A percentile compares a stretch with the other conserved stretches of the same genome.
Conservation (phyloP, 2,113 vertebrate genomes). For the Neotoma lepida region DNA sequence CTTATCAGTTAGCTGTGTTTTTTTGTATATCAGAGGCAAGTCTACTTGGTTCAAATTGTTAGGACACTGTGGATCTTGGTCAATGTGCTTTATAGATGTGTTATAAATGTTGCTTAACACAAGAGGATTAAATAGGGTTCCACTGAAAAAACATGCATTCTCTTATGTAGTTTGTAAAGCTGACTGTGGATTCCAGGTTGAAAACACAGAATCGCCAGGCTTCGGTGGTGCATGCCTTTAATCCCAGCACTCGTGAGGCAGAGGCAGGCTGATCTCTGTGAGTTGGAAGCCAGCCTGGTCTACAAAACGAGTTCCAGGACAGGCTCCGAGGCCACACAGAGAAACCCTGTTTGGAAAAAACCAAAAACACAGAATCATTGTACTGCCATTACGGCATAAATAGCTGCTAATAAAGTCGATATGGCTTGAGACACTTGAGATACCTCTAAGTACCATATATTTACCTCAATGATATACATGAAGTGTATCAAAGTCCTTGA, state of each 20-base stretch:
- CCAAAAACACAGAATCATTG: not conserved
- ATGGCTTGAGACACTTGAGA: not conserved
- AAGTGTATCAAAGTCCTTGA: not conserved
- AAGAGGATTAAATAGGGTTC: not conserved
- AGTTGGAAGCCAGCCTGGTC: no score
- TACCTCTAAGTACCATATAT: not conserved
- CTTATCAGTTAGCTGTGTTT: not conserved
- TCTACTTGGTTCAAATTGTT: not conserved
- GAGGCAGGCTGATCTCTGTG: no score
- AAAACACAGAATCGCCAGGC: not conserved
- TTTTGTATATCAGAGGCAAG: not conserved
- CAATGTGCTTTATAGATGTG: not conserved
- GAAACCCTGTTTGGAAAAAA: no score
- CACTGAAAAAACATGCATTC: not conserved
- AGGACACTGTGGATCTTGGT: not conserved
- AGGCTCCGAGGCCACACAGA: no score
- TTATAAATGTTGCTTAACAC: not conserved
- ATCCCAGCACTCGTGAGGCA: no score
- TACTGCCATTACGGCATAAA: not conserved
- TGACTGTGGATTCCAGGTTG: not conserved
- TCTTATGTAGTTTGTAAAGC: not conserved
- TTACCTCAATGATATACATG: not conserved
- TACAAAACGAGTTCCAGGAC: no score
- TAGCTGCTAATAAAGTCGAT: not conserved
- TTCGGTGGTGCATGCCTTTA: no score